phyloP scores from a whole-genome alignment of 2,888 invertebrate genomes.

The Drosophila birchii region DNA sequence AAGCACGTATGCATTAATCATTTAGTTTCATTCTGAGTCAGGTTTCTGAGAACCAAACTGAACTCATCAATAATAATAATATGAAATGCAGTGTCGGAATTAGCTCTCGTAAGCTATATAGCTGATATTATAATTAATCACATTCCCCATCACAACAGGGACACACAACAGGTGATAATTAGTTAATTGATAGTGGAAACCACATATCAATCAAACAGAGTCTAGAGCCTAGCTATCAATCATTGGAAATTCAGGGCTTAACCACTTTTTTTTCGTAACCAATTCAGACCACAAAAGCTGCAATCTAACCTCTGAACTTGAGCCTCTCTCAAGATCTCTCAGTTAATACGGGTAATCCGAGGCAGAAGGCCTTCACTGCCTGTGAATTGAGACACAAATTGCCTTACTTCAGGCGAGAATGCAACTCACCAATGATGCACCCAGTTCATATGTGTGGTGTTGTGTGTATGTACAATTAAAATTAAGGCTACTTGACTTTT shows the following conservation, averaged over 20 bases:
- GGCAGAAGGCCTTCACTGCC: conserved; percentile 27
- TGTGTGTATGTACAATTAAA: conserved; percentile 55
- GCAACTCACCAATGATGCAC: conserved; percentile 33
- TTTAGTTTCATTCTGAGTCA: background rate
- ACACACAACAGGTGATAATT: conserved; percentile 1
- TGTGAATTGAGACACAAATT: conserved; percentile 41
- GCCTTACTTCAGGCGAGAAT: conserved; percentile 25
- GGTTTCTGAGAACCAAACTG: conserved; percentile 1
- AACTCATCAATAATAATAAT: conserved; percentile 9
- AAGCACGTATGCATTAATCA: conserved; percentile 11
- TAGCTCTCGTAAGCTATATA: conserved; percentile 4
- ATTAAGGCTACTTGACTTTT: conserved; percentile 73
- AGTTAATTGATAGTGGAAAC: conserved; percentile 16
- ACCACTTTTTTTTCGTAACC: conserved; percentile 1
- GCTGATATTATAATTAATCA: conserved; percentile 13
- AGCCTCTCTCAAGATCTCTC: conserved; percentile 17
- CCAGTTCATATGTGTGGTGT: conserved; percentile 11
- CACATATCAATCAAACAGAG: conserved; percentile 7
- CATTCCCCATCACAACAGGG: conserved; percentile 14
- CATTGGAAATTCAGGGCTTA: background rate
- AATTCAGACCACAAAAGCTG: conserved; percentile 5
- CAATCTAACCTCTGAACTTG: conserved; percentile 35
- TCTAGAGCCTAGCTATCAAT: conserved; percentile 2
- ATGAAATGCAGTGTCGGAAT: conserved; percentile 8
- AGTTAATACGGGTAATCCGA: conserved; percentile 30